A percentile compares a stretch with the other conserved stretches of the same genome.
These are phyloP conservation scores for Plebejus argus DNA, from an alignment of 2,888 invertebrate genomes.

Conservation along the genomic window DNA sequence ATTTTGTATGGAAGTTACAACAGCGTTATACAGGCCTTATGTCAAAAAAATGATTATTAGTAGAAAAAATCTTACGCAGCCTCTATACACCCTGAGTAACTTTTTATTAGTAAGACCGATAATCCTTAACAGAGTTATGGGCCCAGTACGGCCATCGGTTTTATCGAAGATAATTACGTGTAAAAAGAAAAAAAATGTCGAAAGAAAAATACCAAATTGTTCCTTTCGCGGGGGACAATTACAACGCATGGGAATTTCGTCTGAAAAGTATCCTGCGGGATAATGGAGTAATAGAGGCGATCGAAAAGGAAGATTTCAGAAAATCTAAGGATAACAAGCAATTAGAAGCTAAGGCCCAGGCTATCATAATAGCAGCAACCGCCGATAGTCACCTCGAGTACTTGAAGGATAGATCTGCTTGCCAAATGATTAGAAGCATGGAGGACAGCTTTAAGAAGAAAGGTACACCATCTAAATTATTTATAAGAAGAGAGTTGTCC, in stretches of 20 bases:
- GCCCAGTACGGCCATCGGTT: no score
- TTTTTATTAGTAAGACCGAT: no score
- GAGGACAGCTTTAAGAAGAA: background rate
- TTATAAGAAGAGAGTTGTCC: background rate
- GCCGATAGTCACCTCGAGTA: background rate
- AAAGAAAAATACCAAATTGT: no score
- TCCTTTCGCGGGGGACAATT: background rate
- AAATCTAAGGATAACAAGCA: background rate
- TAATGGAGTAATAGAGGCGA: slow-evolving; percentile 10
- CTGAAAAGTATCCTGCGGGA: slow-evolving; percentile 19
- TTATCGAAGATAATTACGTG: no score
- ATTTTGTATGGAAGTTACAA: no score
- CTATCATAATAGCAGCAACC: background rate
- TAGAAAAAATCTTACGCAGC: no score
- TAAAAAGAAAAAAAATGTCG: no score
- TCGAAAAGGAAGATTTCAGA: background rate
- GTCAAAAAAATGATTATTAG: no score
- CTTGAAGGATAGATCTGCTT: background rate
- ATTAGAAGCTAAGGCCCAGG: background rate
- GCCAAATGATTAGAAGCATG: background rate
- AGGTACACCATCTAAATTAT: background rate
- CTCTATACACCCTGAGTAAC: no score
- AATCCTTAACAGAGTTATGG: no score
- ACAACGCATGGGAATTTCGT: slow-evolving; percentile 16
- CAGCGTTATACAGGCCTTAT: no score